Evolutionary conservation across 2,113 vertebrate genomes (phyloP).

Genomic region (Illadopsis cleaveri): DNA sequence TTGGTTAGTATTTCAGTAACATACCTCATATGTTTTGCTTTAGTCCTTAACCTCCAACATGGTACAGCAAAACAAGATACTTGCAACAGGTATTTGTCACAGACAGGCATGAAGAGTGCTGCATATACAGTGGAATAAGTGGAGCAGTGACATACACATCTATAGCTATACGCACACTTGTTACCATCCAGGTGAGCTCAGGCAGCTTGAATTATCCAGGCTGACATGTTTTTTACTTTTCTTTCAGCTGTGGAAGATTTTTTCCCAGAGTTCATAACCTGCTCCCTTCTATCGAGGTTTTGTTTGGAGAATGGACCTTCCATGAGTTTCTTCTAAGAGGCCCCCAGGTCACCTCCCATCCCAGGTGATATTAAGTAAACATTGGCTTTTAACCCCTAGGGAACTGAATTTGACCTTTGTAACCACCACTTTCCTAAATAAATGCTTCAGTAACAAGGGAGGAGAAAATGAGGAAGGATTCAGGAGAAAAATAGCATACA

Average conservation of each 20-base stretch:
- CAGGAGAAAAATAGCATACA: not conserved
- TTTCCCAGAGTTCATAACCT: not conserved
- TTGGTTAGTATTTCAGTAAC: not conserved
- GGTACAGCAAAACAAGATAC: not conserved
- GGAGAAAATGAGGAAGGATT: not conserved
- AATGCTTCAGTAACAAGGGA: not conserved
- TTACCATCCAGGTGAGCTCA: not conserved
- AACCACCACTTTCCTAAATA: not conserved
- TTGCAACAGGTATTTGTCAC: not conserved
- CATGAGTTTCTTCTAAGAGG: rapidly evolving
- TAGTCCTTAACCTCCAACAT: not conserved
- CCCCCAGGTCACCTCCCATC: not conserved
- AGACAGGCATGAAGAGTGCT: not conserved
- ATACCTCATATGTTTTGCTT: not conserved
- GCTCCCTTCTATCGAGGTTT: not conserved
- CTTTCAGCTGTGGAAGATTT: not conserved
- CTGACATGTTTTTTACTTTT: not conserved
- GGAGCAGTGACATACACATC: not conserved
- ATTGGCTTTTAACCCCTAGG: not conserved
- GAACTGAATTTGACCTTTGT: not conserved
- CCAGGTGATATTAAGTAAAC: not conserved
- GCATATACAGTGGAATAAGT: not conserved
- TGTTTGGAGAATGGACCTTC: not conserved
- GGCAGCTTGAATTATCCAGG: not conserved
- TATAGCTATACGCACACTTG: not conserved